Base-by-base conservation (phyloP, 2,888 invertebrate genomes). In the Malthinus seriepunctatus region DNA sequence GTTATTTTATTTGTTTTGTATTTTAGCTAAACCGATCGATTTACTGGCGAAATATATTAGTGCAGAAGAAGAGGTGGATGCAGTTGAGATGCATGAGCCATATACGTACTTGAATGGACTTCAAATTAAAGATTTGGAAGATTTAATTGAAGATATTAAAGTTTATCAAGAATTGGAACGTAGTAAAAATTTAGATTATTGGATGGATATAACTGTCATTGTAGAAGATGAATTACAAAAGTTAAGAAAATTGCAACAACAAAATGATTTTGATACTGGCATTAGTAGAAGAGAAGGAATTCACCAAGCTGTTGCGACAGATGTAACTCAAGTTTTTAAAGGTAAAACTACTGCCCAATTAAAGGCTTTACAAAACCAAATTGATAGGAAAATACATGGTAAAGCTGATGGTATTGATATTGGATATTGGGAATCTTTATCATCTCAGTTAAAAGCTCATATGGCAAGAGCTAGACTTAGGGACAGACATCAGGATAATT, bases 31-130 rank as follows among this genome's bases (percentile, higher is more conserved):
- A 75, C 97, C 99, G 0, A 99, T 99, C 66, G 99, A 99, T 83
- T 82, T 98, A 63, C 81, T 99, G 53, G 97, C 97, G 0, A 93
- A 97, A 81, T 99, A 98, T 73, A 93, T 97, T 55, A 91, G 92
- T 74, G 90, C 92, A 0, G 93, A 95, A 71, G 91, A 93, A 69
- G 86, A 90, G 65, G 92, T 93, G 50, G 91, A 96, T 70, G 93
- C 95, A 0, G 89, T 97, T 15, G 97, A 98, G 81, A 95, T 99
- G 93, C 95, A 97, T 74, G 97, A 99, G 76, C 98, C 99, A 0
- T 96, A 97, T 76, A 92, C 93, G 0, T 96, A 96, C 76, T 84
- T 99, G 1, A 93, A 95, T 73, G 97, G 97, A 0, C 81, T 98
- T 54, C 89, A 90, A 10, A 85, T 91, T 5, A 88, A 89, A 66